Base-by-base conservation (phyloP, 2,888 invertebrate species). In the Watsonalla binaria region DNA sequence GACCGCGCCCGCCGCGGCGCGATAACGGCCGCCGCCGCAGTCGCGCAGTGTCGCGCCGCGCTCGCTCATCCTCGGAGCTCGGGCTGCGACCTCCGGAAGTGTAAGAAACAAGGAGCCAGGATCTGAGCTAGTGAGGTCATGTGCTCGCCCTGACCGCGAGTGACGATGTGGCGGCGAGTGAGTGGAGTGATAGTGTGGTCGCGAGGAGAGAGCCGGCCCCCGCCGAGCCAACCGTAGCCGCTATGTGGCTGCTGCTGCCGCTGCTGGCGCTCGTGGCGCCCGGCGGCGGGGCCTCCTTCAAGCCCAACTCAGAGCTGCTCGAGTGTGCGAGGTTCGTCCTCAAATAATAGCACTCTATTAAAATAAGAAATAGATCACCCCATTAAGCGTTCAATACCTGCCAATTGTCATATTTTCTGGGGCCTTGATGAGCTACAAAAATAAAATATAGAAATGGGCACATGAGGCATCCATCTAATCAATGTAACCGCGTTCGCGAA, bases 281-380 rank as follows among this genome's bases (percentile, higher is more conserved):
- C 59, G 81, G 82, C 71, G 84, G 82, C 58, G 85, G 84, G 60
- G 82, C 84, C 68, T 78, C 80, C 59, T 83, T 85, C 63, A 71
- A 81, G 47, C 80, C 86, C 59, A 83, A 86, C 72, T 85, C 82
- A 78, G 90, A 88, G 67, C 71, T 90, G 60, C 82, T 90, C 46
- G 90, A 90, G 67, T 90, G 90, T 71, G 90, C 90, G 63, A 90
- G 90, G 90, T 90, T 88, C 80, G 90, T 80, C 65, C 59, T 54
- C 51, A 42, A 49, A 45, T 46, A 6, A 11, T 42, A 8, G 42
- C 9, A 5, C 42, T 42, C 42, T 11, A 11, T 42, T 11, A 11
- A 51, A 46, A 47, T 42, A 42, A 53, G 45, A 51, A 53, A 46
- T 11, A 0, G 34, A 45, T 45, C 37, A 34, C n/a, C 15, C 52